A percentile compares a stretch with the other conserved stretches of the same genome.
These are phyloP conservation scores for Microtus ochrogaster DNA, from an alignment of 2,113 vertebrate genomes.

Conservation along the genomic window DNA sequence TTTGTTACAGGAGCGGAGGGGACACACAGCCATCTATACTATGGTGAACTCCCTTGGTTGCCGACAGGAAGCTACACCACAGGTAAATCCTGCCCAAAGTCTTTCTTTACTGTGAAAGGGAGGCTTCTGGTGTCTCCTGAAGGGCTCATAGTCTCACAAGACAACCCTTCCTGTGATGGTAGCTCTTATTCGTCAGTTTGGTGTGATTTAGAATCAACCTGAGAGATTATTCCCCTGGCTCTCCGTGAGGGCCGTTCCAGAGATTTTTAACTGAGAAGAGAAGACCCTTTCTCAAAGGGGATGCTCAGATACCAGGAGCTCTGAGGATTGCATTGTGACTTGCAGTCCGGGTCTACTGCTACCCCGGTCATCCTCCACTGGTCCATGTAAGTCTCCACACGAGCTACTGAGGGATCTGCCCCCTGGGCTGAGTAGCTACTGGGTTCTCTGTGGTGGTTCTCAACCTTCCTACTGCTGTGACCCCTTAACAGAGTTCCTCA, in stretches of 20 bases:
- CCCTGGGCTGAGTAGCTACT: no score
- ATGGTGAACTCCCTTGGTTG: no score
- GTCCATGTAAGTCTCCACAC: not conserved
- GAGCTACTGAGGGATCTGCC: not conserved
- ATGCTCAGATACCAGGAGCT: not conserved
- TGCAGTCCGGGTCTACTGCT: not conserved
- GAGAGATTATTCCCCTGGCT: not conserved
- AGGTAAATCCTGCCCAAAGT: not conserved
- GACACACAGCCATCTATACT: not conserved
- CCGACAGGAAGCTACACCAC: not conserved
- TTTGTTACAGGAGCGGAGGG: not conserved
- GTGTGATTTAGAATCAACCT: not conserved
- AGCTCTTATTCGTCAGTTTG: no score
- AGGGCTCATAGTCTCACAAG: not conserved
- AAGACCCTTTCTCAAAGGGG: not conserved
- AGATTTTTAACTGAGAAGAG: not conserved
- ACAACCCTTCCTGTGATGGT: not conserved
- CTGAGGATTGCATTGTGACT: not conserved
- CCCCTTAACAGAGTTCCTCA: not conserved
- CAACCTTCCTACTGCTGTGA: not conserved
- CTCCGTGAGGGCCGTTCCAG: not conserved
- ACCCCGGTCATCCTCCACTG: no score
- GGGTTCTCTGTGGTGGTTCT: not conserved
- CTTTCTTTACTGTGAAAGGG: not conserved
- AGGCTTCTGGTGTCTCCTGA: not conserved